A percentile compares a stretch with the other conserved stretches of the same genome.
Conservation (phyloP, 1,140 invertebrate species). For the Gryllus bimaculatus region DNA sequence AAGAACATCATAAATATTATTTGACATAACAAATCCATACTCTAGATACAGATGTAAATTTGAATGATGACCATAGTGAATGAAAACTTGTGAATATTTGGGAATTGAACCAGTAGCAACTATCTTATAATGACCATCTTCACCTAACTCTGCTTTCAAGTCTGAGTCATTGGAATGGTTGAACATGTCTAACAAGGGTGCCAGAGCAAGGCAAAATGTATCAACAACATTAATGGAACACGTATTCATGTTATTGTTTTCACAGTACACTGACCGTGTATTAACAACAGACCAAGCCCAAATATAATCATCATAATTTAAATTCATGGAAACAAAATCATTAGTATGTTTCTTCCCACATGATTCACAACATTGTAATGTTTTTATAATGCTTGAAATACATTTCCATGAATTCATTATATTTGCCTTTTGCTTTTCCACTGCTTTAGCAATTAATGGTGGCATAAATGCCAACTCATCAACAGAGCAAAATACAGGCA, state of each 20-base stretch:
- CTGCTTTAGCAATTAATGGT: conserved; percentile 25
- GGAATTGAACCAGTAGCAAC: conserved; percentile 36
- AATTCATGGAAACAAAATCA: conserved; percentile 32
- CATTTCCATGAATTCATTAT: conserved; percentile 27
- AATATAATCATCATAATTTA: conserved; percentile 37
- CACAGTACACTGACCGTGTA: conserved; percentile 58
- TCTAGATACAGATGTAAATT: conserved; percentile 58
- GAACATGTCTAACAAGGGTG: conserved; percentile 68
- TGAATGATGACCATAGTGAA: conserved; percentile 62
- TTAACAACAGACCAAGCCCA: conserved; percentile 65
- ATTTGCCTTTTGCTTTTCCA: conserved; percentile 24
- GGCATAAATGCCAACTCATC: conserved; percentile 32
- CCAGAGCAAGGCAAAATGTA: conserved; percentile 53
- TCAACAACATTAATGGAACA: conserved; percentile 34
- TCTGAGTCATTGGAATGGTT: conserved; percentile 55
- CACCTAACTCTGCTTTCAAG: conserved; percentile 40
- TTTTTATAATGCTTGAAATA: conserved; percentile 28
- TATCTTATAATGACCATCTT: conserved; percentile 45
- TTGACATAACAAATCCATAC: conserved; percentile 61
- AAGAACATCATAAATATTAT: conserved; percentile 51
- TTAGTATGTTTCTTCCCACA: conserved; percentile 31
- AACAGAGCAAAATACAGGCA: conserved; percentile 39
- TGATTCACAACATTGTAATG: conserved; percentile 32
- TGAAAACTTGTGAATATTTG: conserved; percentile 56
- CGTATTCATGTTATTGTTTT: conserved; percentile 29